Conservation (phyloP, 1,140 invertebrate species). For the Cataglyphis hispanica region DNA sequence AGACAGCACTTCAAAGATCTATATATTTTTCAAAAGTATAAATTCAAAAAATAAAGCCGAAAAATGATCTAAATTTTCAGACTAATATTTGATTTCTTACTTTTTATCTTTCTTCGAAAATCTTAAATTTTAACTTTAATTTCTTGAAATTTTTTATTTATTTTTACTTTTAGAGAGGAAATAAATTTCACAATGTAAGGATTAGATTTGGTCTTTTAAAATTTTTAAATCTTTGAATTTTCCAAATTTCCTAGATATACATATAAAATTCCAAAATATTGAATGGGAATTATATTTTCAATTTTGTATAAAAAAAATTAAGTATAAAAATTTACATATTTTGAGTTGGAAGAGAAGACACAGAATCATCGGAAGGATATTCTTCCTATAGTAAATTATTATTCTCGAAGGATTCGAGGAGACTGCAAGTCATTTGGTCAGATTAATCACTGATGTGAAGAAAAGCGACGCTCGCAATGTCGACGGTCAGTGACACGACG, state of each 20-base stretch:
- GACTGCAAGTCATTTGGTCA: constrained; percentile 51
- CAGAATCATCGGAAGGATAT: neutral
- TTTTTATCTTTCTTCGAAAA: neutral
- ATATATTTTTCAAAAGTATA: neutral
- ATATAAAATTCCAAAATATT: too few species aligned
- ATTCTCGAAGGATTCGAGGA: constrained; percentile 37
- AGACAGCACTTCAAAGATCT: neutral
- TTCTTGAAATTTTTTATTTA: neutral
- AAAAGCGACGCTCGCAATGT: constrained; percentile 54
- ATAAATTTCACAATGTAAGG: neutral
- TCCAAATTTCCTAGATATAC: too few species aligned
- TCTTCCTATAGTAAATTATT: constrained; percentile 9
- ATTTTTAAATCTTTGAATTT: neutral
- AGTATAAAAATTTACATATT: neutral
- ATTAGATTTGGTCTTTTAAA: neutral
- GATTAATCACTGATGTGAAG: constrained; percentile 70
- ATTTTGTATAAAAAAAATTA: neutral
- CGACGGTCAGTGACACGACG: constrained; percentile 60
- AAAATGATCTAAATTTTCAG: neutral
- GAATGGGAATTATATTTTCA: too few species aligned
- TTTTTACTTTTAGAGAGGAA: too few species aligned
- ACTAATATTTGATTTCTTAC: neutral
- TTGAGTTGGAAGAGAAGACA: neutral
- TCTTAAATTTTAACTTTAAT: neutral
- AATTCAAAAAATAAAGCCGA: neutral